Conservation (phyloP, 2,113 vertebrate genomes). For the Ophiodon elongatus region DNA sequence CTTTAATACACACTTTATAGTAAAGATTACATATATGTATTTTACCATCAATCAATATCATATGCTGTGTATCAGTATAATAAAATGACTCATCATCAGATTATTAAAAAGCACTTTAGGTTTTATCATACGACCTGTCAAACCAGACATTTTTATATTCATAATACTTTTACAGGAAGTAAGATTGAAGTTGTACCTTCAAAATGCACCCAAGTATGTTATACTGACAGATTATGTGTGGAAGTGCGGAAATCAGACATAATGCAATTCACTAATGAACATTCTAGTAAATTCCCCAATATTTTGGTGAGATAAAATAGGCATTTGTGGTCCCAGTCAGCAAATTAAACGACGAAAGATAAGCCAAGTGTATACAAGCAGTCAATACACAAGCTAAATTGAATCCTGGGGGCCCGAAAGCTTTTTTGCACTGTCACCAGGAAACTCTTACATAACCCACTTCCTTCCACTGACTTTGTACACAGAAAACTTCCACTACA, state of each 20-base stretch:
- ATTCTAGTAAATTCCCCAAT: neutral
- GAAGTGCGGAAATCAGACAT: neutral
- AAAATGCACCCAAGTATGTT: neutral
- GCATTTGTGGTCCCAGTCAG: neutral
- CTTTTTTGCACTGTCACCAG: constrained; percentile 41
- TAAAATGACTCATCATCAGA: neutral
- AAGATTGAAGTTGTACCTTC: neutral
- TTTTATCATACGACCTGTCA: neutral
- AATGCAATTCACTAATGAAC: neutral
- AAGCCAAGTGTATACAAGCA: neutral
- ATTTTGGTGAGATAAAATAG: neutral
- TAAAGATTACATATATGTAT: neutral
- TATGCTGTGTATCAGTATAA: neutral
- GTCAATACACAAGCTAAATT: constrained; percentile 21
- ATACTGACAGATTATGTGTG: neutral
- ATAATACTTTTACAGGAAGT: neutral
- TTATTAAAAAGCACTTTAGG: neutral
- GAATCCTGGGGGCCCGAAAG: constrained; percentile 11
- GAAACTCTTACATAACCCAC: constrained; percentile 37
- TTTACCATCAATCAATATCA: neutral
- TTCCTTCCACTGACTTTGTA: constrained; percentile 19
- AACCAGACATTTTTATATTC: neutral
- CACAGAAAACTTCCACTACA: constrained; percentile 29
- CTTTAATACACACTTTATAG: neutral
- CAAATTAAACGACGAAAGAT: neutral